Evolutionary conservation across 1,140 invertebrate species (phyloP).

Genomic region (Aleiodes sp.): DNA sequence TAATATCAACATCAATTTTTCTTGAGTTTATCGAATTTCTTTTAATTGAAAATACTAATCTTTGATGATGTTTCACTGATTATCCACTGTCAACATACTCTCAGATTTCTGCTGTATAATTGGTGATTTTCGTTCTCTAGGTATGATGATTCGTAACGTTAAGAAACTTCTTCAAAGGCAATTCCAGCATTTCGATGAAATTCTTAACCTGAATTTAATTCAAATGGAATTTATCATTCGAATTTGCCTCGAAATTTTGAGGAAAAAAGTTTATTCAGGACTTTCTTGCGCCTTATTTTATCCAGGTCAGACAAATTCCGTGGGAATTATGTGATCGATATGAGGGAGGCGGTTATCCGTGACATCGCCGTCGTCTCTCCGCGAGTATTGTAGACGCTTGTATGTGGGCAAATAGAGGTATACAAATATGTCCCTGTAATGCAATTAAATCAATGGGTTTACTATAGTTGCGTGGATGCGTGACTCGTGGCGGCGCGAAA

Average conservation of each 20-base stretch:
- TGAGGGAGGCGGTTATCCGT: constrained; percentile 9
- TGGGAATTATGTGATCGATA: constrained; percentile 21
- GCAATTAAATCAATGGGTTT: background rate
- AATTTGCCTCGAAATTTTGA: background rate
- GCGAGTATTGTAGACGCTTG: background rate
- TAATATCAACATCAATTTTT: too few relatives aligned
- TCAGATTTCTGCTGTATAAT: too few relatives aligned
- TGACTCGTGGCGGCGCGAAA: background rate
- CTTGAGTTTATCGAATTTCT: too few relatives aligned
- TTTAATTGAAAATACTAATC: too few relatives aligned
- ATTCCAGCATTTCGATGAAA: background rate
- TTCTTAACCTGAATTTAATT: background rate
- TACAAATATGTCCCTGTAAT: too few relatives aligned
- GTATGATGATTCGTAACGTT: too few relatives aligned
- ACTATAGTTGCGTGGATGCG: background rate
- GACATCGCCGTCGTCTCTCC: constrained; percentile 10
- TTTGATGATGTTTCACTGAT: too few relatives aligned
- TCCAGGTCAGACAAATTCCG: constrained; percentile 12
- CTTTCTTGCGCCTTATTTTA: background rate
- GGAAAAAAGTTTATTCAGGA: background rate
- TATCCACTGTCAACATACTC: too few relatives aligned
- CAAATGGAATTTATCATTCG: background rate
- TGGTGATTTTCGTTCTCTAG: too few relatives aligned
- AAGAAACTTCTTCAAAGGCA: background rate
- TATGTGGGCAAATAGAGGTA: background rate